Percentiles rank a stretch among this genome's conserved stretches.
Conservation (phyloP, 2,888 invertebrate genomes). For the Drosophila nr. perissopoda region DNA sequence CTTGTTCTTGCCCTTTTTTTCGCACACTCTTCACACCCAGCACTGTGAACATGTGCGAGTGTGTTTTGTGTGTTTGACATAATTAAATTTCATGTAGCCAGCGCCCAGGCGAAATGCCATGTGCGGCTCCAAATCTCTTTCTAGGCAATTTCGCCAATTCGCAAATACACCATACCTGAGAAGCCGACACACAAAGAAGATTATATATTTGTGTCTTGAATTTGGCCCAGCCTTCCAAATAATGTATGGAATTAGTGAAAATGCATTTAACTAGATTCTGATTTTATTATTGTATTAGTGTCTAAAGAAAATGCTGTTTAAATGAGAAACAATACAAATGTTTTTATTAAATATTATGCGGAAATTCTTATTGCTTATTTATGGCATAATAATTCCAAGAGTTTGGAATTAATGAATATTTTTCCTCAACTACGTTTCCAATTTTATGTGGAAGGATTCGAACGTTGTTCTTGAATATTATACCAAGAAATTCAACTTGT, state of each 20-base stretch:
- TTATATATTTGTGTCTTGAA: constrained; percentile 2
- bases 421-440: not conserved
- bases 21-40: constrained; percentile 36
- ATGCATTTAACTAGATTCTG: not conserved
- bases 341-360: not conserved
- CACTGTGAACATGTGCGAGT: constrained; percentile 3
- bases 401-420: not conserved
- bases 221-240: not conserved
- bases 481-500: not conserved
- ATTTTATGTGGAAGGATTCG: not conserved
- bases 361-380: not conserved
- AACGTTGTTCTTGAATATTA: not conserved
- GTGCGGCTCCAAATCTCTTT: constrained; percentile 41
- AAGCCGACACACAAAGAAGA: not conserved
- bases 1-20: constrained; percentile 60
- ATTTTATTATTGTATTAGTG: not conserved
- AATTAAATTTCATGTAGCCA: constrained; percentile 73
- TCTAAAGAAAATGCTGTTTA: not conserved
- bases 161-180: constrained; percentile 25
- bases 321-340: not conserved
- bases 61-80: constrained; percentile 60
- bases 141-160: constrained; percentile 34
- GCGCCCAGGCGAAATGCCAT: constrained; percentile 38
- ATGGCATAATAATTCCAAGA: not conserved
- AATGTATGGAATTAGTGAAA: not conserved